Base-by-base conservation (phyloP, 2,888 invertebrate species). In the Dicyrtomina minuta region DNA sequence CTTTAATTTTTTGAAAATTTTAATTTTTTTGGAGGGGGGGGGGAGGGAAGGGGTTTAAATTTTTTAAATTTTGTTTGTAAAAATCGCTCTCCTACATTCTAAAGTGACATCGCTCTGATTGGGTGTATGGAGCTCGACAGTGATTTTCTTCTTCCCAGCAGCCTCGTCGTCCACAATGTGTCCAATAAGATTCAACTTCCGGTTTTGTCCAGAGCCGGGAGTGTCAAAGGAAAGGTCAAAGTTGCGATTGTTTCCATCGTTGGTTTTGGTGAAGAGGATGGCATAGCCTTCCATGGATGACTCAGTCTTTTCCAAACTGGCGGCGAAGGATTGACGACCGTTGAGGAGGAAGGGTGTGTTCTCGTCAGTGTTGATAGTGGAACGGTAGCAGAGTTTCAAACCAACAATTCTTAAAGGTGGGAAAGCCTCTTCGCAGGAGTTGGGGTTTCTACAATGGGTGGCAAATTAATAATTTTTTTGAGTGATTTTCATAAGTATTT, bases 351-450 rank as follows among this genome's bases (percentile, higher is more conserved):
- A 15, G 6, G 17, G 17, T n/a, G 6, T 15, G 5, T 13, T 39
- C 5, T 15, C 13, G 62, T 41, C n/a, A 33, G 70, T 46, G 69
- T 73, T 67, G 71, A 72, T 62, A 66, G 55, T 67, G 68, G 64
- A 26, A 43, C 58, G 26, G 51, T 65, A 66, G 62, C 70, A 26
- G 68, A 70, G 27, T 56, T 75, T 56, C 39, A 67, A 27, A 20
- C 66, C 66, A 22, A 59, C 49, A 2, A 27, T 10, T n/a, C 27
- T 58, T 26, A 26, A 2, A n/a, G 41, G 39, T 12, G n/a, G 46
- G 46, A 12, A 6, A 20, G 41, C 12, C 5, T 55, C 27, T 24
- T 27, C 6, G 27, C 55, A 55, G 13, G 26, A 1, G 33, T 33
- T 33, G 33, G 33, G 33, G 33, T 8, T 8, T 33, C 33, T 33